A percentile compares a stretch with the other conserved stretches of the same genome.
Evolutionary conservation across 2,113 vertebrate genomes (phyloP).

Genomic region (Gadus macrocephalus): DNA sequence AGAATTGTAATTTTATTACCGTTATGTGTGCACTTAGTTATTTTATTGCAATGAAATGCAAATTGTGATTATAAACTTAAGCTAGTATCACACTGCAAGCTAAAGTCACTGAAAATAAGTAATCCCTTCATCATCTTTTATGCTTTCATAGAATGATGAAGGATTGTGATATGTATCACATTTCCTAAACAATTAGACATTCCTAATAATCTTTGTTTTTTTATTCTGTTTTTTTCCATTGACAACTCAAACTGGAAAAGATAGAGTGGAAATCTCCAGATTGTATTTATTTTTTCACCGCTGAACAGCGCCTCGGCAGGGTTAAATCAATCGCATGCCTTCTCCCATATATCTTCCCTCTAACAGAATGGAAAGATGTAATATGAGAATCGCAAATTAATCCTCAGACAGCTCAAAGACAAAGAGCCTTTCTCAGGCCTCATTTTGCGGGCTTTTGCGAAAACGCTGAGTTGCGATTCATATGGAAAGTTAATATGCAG

Average conservation of each 20-base stretch:
- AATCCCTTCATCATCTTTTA: no score
- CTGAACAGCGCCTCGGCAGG: slow-evolving; percentile 38
- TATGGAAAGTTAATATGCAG: slow-evolving; percentile 77
- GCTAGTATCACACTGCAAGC: no score
- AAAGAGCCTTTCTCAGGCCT: slow-evolving; percentile 72
- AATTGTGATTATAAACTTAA: no score
- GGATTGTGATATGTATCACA: background rate
- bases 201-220: slow-evolving; percentile 23
- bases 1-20: no score
- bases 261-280: slow-evolving; percentile 56
- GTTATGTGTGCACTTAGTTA: no score
- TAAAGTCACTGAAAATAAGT: no score
- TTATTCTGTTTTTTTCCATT: slow-evolving; percentile 7
- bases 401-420: slow-evolving; percentile 71
- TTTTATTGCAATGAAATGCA: no score
- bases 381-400: slow-evolving; percentile 70
- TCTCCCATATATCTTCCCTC: slow-evolving; percentile 57
- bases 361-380: slow-evolving; percentile 74
- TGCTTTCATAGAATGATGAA: no score
- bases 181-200: slow-evolving; percentile 6
- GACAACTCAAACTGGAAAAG: slow-evolving; percentile 36
- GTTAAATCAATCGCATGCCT: slow-evolving; percentile 50
- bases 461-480: slow-evolving; percentile 74
- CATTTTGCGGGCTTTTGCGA: slow-evolving; percentile 57
- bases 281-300: slow-evolving; percentile 29